Conservation (phyloP, 2,113 vertebrate genomes). For the Vulpes ferrilata region DNA sequence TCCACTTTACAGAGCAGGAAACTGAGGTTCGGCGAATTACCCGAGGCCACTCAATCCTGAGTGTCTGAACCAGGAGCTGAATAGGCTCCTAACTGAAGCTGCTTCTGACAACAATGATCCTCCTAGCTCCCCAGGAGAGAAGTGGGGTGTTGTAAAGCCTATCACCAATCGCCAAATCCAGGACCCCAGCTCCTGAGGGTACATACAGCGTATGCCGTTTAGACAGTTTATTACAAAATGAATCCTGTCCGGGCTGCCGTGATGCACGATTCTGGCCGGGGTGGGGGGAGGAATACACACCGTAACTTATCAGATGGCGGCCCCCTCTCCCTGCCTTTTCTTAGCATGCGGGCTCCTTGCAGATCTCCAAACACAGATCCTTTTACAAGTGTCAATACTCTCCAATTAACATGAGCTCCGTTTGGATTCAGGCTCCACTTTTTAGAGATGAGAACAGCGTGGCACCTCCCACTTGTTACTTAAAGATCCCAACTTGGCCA, state of each 20-base stretch:
- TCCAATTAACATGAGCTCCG: background rate
- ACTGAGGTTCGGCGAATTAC: background rate
- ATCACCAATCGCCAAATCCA: background rate
- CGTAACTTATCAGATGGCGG: background rate
- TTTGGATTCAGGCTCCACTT: background rate
- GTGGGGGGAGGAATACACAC: rapidly evolving
- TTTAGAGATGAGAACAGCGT: background rate
- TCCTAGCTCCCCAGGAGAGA: background rate
- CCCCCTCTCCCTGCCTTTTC: background rate
- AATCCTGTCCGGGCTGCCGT: background rate
- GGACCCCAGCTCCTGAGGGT: background rate
- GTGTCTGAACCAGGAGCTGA: background rate
- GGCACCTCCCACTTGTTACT: background rate
- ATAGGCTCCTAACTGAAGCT: background rate
- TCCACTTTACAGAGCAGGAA: background rate
- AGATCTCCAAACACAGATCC: background rate
- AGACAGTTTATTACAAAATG: background rate
- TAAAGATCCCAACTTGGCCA: background rate
- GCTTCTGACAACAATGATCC: background rate
- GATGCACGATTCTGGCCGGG: background rate
- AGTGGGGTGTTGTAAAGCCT: background rate
- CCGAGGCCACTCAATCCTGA: background rate
- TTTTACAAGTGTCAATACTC: background rate
- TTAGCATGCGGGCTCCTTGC: background rate
- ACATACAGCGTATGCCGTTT: rapidly evolving